Conservation (phyloP, 2,797 vertebrate species). For the Mallotus villosus region DNA sequence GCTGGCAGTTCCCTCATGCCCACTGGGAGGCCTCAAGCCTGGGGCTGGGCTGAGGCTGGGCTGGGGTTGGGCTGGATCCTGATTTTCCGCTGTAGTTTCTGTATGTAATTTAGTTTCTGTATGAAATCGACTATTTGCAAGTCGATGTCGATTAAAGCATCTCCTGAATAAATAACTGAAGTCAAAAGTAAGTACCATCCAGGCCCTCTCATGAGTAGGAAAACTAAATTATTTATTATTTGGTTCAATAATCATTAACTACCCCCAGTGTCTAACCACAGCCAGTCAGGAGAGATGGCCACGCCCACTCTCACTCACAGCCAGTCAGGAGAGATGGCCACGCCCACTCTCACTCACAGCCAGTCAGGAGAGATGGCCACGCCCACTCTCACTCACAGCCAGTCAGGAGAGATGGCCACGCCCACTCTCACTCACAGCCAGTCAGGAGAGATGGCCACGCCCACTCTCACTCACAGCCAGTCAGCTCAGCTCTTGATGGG, state of each 20-base stretch:
- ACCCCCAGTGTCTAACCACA: too few species aligned
- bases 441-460: conserved; percentile 54
- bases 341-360: conserved; percentile 36
- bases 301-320: conserved; percentile 38
- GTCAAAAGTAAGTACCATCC: too few species aligned
- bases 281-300: conserved; percentile 56
- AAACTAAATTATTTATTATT: too few species aligned
- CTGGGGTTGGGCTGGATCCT: too few species aligned
- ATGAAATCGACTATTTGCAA: too few species aligned
- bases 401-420: conserved; percentile 60
- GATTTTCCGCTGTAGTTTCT: too few species aligned
- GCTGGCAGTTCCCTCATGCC: not conserved
- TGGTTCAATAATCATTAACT: too few species aligned
- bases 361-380: conserved; percentile 55
- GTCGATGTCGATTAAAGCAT: too few species aligned
- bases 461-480: conserved; percentile 54
- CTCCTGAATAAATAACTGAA: too few species aligned
- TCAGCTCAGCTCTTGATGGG: conserved; percentile 54
- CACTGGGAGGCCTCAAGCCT: not conserved
- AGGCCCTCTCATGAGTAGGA: conserved; percentile 40
- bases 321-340: conserved; percentile 55
- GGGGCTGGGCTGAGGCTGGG: not conserved
- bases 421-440: conserved; percentile 35
- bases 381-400: conserved; percentile 50
- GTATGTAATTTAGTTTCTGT: too few species aligned